These are phyloP conservation scores for Pachyrhynchus sulphureomaculatus DNA, from an alignment of 1,140 invertebrate species.

Conservation along the genomic window DNA sequence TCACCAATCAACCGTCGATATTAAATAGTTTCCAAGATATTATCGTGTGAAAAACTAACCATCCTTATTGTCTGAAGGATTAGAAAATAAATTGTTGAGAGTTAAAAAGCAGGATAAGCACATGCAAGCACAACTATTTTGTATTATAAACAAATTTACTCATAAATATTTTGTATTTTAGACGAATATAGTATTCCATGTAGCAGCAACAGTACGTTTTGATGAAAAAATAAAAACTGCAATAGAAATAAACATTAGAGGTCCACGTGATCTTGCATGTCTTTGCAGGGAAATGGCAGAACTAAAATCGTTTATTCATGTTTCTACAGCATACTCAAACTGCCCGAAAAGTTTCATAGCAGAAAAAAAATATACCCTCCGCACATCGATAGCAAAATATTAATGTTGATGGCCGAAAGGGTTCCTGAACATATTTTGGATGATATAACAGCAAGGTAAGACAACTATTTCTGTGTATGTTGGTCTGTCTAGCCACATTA, in stretches of 20 bases:
- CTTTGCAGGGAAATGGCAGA: slow-evolving; percentile 56
- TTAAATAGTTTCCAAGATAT: too few relatives aligned
- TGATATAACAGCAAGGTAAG: too few relatives aligned
- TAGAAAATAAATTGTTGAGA: too few relatives aligned
- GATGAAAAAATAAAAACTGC: slow-evolving; percentile 76
- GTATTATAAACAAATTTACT: too few relatives aligned
- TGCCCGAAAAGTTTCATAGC: slow-evolving; percentile 64
- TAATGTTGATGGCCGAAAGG: too few relatives aligned
- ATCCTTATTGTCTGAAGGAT: too few relatives aligned
- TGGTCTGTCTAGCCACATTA: too few relatives aligned
- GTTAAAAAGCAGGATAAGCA: not conserved
- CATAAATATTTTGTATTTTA: slow-evolving; percentile 46
- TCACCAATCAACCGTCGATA: too few relatives aligned
- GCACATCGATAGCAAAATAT: slow-evolving; percentile 67
- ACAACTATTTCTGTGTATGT: too few relatives aligned
- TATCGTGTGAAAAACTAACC: too few relatives aligned
- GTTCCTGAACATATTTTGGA: too few relatives aligned
- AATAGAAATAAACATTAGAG: slow-evolving; percentile 62
- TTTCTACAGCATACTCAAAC: slow-evolving; percentile 76
- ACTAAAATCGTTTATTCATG: slow-evolving; percentile 67
- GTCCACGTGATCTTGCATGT: slow-evolving; percentile 49
- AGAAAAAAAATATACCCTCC: slow-evolving; percentile 75
- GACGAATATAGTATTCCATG: slow-evolving; percentile 81
- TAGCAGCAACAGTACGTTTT: slow-evolving; percentile 84
- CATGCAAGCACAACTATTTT: too few relatives aligned